Percentiles rank a stretch among this genome's conserved stretches.
Conservation (phyloP, 2,113 vertebrate species). For the Crotalus horridus region DNA sequence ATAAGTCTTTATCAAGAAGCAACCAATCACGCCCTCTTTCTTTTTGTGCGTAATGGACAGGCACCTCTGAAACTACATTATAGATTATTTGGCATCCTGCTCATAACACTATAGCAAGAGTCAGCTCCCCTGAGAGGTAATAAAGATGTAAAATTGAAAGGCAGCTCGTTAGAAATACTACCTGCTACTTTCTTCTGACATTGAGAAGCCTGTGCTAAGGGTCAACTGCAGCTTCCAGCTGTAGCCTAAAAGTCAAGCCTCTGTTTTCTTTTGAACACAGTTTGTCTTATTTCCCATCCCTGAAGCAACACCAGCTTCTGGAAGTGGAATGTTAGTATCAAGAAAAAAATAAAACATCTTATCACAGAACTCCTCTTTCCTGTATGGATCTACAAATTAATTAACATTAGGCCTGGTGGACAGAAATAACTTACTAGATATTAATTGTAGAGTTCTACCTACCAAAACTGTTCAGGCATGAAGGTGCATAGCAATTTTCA, state of each 20-base stretch:
- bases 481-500: neutral
- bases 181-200: neutral
- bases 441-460: neutral
- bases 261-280: neutral
- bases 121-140: neutral
- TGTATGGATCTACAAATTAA: neutral
- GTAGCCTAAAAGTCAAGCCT: neutral
- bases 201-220: neutral
- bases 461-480: neutral
- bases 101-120: neutral
- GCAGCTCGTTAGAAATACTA: neutral
- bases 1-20: neutral
- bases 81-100: neutral
- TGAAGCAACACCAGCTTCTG: neutral
- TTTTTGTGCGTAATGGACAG: neutral
- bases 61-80: neutral
- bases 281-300: neutral
- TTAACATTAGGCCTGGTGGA: neutral
- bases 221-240: neutral
- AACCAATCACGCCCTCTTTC: neutral
- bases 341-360: neutral
- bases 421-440: neutral
- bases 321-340: neutral
- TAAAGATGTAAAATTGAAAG: neutral
- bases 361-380: neutral